A percentile compares a stretch with the other conserved stretches of the same genome.
Evolutionary conservation across 2,888 invertebrate genomes (phyloP).

Genomic region (Cerastis leucographa): DNA sequence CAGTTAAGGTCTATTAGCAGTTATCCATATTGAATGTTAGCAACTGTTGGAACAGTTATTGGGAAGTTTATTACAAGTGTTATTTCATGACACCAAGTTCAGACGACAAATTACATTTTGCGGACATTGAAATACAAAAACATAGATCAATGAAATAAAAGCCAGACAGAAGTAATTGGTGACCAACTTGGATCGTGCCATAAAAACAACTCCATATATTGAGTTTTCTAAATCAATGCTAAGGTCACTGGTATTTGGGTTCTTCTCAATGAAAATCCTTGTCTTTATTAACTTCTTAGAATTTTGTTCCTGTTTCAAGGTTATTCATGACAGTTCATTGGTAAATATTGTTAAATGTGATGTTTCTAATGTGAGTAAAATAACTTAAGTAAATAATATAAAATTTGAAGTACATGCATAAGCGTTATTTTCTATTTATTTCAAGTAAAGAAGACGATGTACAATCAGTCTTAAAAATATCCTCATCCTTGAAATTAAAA

Average conservation of each 20-base stretch:
- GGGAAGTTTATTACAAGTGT: not conserved
- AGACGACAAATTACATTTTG: slow-evolving; percentile 14
- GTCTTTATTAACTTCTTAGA: slow-evolving; percentile 22
- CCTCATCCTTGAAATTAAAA: slow-evolving; percentile 52
- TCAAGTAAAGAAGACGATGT: slow-evolving; percentile 43
- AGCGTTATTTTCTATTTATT: slow-evolving; percentile 7
- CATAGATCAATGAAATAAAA: not conserved
- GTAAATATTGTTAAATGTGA: slow-evolving; percentile 20
- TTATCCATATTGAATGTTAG: not conserved
- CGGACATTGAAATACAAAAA: not conserved
- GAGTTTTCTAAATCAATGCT: slow-evolving; percentile 8
- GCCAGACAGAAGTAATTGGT: not conserved
- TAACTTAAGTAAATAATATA: slow-evolving; percentile 6
- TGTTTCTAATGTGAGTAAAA: slow-evolving; percentile 6
- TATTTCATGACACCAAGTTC: not conserved
- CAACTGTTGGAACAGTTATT: not conserved
- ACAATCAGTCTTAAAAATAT: slow-evolving; percentile 71
- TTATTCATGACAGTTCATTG: not conserved
- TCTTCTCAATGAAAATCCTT: slow-evolving; percentile 47
- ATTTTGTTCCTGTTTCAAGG: slow-evolving; percentile 9
- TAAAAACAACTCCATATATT: not conserved
- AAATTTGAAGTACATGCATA: slow-evolving; percentile 4
- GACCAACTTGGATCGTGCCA: not conserved
- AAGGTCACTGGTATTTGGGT: slow-evolving; percentile 29
- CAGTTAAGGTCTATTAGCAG: not conserved